A percentile compares a stretch with the other conserved stretches of the same genome.
Conservation (phyloP, 2,888 invertebrate species). For the Deroplatys truncata region DNA sequence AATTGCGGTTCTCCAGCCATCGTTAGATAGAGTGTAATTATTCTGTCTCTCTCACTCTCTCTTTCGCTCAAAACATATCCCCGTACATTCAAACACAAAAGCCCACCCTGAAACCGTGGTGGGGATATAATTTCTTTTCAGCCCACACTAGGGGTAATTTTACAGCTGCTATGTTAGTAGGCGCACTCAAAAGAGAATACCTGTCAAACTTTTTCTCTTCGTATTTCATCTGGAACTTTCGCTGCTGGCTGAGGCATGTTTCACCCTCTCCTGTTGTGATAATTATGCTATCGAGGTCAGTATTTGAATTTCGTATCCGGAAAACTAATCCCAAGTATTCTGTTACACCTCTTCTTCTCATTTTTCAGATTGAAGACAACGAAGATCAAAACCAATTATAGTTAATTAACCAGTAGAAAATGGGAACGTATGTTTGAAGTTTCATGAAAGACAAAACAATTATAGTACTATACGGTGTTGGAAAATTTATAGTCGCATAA, state of each 20-base stretch:
- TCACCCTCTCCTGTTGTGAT: background rate
- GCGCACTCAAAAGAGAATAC: background rate
- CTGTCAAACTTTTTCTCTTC: background rate
- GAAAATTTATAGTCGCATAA: too few species aligned
- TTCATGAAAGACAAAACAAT: too few species aligned
- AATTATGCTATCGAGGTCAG: background rate
- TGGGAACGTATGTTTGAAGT: too few species aligned
- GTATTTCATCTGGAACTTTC: background rate
- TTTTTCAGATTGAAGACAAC: too few species aligned
- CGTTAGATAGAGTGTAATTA: background rate
- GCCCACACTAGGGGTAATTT: background rate
- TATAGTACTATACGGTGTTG: too few species aligned
- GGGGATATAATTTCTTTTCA: background rate
- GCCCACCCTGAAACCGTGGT: background rate
- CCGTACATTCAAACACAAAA: background rate
- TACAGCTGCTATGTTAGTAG: background rate
- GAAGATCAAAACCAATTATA: too few species aligned
- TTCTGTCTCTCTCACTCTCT: background rate
- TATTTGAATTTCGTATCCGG: too few species aligned
- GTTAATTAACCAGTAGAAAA: too few species aligned
- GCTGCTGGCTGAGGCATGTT: background rate
- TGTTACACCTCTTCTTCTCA: too few species aligned
- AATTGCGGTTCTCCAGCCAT: background rate
- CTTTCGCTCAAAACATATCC: background rate
- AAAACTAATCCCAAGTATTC: too few species aligned